Evolutionary conservation across 2,888 invertebrate genomes (phyloP).

Genomic region (Sthenelais limicola): DNA sequence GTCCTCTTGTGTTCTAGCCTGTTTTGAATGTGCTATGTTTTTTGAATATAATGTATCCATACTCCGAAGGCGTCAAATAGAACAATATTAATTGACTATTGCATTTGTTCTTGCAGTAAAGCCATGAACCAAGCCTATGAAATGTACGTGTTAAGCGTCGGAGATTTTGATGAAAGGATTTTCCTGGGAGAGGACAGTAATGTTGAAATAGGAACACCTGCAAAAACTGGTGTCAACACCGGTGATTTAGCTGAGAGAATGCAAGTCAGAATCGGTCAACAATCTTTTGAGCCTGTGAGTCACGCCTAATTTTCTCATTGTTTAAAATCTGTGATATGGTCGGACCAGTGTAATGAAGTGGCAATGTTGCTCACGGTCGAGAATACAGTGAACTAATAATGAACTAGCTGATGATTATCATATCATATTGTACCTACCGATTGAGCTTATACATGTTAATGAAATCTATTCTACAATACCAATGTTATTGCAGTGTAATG

Average conservation of each 20-base stretch:
- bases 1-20: background rate
- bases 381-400: too few species aligned
- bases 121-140: conserved; percentile 78
- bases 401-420: too few species aligned
- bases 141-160: conserved; percentile 89
- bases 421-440: too few species aligned
- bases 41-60: background rate
- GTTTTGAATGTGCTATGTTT: background rate
- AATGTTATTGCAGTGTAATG: too few species aligned
- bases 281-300: conserved; percentile 27
- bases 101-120: conserved; percentile 46
- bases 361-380: too few species aligned
- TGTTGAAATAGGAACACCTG: conserved; percentile 76
- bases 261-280: conserved; percentile 58
- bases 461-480: too few species aligned
- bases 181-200: conserved; percentile 84
- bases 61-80: background rate
- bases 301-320: too few species aligned
- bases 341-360: too few species aligned
- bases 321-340: too few species aligned
- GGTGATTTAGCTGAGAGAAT: conserved; percentile 65
- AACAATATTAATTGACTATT: background rate
- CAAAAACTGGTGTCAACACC: conserved; percentile 50
- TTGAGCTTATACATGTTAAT: too few species aligned
- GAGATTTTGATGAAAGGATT: conserved; percentile 97